Evolutionary conservation across 2,797 vertebrate species (phyloP), one percentile per base, ranked within the genome.

Genomic region (Octomys mimax): DNA sequence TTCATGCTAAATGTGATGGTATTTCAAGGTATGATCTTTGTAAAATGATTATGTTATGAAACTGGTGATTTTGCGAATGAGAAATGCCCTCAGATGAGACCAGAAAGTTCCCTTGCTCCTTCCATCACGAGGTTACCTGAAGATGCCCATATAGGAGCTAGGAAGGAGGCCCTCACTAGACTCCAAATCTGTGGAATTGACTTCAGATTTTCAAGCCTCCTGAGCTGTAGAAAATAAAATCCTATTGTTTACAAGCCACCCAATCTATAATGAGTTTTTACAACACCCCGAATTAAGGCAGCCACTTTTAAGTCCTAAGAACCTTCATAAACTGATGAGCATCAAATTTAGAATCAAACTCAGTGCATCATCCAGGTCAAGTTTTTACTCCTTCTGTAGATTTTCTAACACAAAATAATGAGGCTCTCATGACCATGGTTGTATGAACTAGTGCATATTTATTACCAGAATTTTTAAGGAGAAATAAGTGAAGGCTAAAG

Each of bases 401-500:
- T 70, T 84, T 95, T 28, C 19, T 78, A 96, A 64, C 16, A 85
- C 33, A 91, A 81, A 77, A 68, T 24, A 57, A 83, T 52, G 42
- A 68, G 22, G n/a, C 5, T 28, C 42, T 83, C n/a, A 42, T 70
- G 33, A 33, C 5, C 57, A 11, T 85, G 36, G 6, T 2, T 80
- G 16, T 70, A 2, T 62, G 31, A 82, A 81, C 66, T 77, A 68
- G 13, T 68, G 14, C 31, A 88, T 8, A 68, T 0, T 57, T 46
- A 8, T 4, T 62, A 59, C 46, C 54, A 28, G 49, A 86, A 89
- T 64, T 62, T 82, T 82, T 91, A 96, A 90, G 33, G 6, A 85
- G 16, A 95, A 92, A 93, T 95, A 93, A 87, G 90, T 62, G 54
- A 52, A 62, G 54, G 36, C 14, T 68, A 54, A 87, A 61, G 4